Base-by-base conservation (phyloP, 2,888 invertebrate genomes). In the Parascotia fuliginaria region DNA sequence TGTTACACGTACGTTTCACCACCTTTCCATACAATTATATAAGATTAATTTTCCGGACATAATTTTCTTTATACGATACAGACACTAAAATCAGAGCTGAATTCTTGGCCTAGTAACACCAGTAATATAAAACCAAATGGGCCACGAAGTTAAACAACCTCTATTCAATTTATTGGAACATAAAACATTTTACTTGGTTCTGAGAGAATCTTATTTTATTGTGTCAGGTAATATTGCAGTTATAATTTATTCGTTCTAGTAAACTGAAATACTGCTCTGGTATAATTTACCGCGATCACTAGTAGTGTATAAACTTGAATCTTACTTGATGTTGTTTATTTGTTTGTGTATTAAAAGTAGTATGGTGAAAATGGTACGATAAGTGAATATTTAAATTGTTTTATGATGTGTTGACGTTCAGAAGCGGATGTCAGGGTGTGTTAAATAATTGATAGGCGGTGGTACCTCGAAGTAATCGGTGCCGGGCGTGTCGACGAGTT, bases 401-500 rank as follows among this genome's bases (percentile, higher is more conserved):
- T 43, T 36, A 52, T 42, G 37, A 32, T 14, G 22, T 32, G 29
- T 12, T 40, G 27, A 36, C 33, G 22, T 11, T 19, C 29, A 40
- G 29, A 16, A 13, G 9, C 40, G n/a, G 14, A 15, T 13, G 33
- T 13, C 4, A 7, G 12, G 13, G n/a, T 12, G 7, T 16, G 27
- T 40, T 40, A n/a, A 14, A 1, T 47, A 14, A 42, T 37, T 46
- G 33, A 29, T 24, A 19, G 27, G 31, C 22, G 36, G 63, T 12
- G 27, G 31, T 78, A 92, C 92, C 86, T 92, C 92, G 58, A 92
- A 92, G 63, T 92, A 92, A 69, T 92, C 92, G 5, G 92, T 92
- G 42, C 92, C 92, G 15, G 92, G 97, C 0, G 97, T 97, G 79
- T 98, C 98, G 12, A 97, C 96, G 61, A 98, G 95, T 75, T 97